Evolutionary conservation across 2,888 invertebrate genomes (phyloP), one percentile per base, ranked within the genome.

Genomic region (Eristalis arbustorum): DNA sequence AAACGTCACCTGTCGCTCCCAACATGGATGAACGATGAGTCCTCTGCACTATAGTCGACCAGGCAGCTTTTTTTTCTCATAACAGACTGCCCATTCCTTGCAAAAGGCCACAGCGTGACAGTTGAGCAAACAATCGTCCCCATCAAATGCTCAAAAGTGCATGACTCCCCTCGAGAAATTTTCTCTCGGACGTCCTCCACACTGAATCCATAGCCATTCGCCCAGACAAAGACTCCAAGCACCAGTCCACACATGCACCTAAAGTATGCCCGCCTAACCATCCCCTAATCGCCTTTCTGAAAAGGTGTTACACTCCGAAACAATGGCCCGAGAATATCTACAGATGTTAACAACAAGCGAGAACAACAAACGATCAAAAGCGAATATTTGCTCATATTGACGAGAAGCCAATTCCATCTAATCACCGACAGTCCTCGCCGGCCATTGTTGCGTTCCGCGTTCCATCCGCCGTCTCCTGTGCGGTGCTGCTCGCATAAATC

Each of bases 331-430:
- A 18, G 49, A 49, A 49, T 49, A n/a, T 49, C 59, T 57, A 5
- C 37, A 69, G 37, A 57, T 57, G 69, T 69, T 59, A 37, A 59
- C 37, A 69, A 31, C 34, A 59, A 59, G 64, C 64, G 22, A 1
- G 31, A 25, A 64, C 3, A 56, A 64, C 22, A 56, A 64, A 64
- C 31, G 31, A 64, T 49, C 14, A 49, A 37, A 68, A 75, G 63
- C n/a, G 10, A 68, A 57, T 83, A 56, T 87, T 83, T 83, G 42
- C 68, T 72, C 78, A 87, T 56, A 72, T 87, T 74, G 71, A 76
- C 49, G n/a, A 75, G 67, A 78, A 83, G 64, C 64, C 67, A 72
- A 75, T 25, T 82, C 42, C 71, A 71, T 34, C 76, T 74, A 81
- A 77, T 73, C 73, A 71, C 74, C 40, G 62, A 11, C 18, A 64